Evolutionary conservation across 2,888 invertebrate genomes (phyloP).

Genomic region (Chrysina gloriosa): DNA sequence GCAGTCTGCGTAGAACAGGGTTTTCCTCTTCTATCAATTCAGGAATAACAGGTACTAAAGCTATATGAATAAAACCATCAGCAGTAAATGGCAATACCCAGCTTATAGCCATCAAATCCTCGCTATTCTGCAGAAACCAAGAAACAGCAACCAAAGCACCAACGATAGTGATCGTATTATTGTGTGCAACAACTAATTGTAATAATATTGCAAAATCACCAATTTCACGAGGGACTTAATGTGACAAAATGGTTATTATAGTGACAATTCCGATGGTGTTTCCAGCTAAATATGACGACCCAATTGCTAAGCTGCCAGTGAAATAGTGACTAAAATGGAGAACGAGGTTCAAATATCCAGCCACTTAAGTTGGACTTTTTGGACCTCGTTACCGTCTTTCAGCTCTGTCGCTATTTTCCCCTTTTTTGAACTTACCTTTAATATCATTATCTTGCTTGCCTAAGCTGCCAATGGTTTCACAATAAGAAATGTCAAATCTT

Average conservation of each 20-base stretch:
- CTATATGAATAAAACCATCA: constrained; percentile 99
- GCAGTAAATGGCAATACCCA: constrained; percentile 98
- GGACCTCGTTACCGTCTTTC: no score
- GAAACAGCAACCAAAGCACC: constrained; percentile 93
- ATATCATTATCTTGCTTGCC: no score
- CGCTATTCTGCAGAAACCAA: constrained; percentile 77
- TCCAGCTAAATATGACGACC: constrained; percentile 96
- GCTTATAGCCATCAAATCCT: constrained; percentile 77
- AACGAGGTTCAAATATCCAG: constrained; percentile 95
- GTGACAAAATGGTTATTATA: constrained; percentile 94
- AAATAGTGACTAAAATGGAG: constrained; percentile 99
- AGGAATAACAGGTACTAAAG: constrained; percentile 98
- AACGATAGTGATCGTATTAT: constrained; percentile 96
- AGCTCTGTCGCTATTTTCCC: no score
- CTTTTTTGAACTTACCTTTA: no score
- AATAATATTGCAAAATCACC: constrained; percentile 99
- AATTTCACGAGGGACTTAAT: constrained; percentile 99
- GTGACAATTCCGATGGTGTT: constrained; percentile 89
- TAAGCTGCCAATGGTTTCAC: no score
- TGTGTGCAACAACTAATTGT: constrained; percentile 94
- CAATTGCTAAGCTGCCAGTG: constrained; percentile 98
- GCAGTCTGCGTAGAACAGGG: constrained; percentile 85
- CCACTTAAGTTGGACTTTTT: no score
- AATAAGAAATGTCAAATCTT: no score
- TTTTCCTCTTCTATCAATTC: constrained; percentile 91